These are phyloP conservation scores for Bombus pyrosoma DNA, from an alignment of 1,140 invertebrate genomes.

Conservation along the genomic window DNA sequence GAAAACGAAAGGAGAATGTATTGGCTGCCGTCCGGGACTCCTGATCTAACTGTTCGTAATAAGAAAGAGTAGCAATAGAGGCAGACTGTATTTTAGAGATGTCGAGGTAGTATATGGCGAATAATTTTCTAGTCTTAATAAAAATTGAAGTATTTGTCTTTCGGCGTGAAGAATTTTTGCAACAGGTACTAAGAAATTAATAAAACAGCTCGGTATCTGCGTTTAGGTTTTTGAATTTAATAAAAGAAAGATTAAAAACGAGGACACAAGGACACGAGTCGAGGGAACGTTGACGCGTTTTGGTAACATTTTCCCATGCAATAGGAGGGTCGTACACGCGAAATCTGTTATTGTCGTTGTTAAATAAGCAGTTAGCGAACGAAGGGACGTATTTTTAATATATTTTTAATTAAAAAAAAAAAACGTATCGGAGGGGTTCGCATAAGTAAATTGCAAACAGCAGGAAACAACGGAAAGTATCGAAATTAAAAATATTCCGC, in stretches of 20 bases:
- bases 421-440: not conserved
- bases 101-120: not conserved
- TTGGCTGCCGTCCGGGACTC: not conserved
- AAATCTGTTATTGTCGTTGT: not conserved
- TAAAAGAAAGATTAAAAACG: no score
- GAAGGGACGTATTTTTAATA: not conserved
- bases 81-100: not conserved
- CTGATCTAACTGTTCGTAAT: not conserved
- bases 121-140: not conserved
- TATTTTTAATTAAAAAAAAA: not conserved
- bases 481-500: not conserved
- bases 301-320: no score
- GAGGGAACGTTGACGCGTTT: no score
- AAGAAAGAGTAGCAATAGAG: not conserved
- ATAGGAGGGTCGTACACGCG: no score
- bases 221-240: no score
- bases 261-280: no score
- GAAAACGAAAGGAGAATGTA: not conserved
- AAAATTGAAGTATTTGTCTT: not conserved
- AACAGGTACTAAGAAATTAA: no score
- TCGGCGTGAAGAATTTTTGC: no score
- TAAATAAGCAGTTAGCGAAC: not conserved
- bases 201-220: no score
- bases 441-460: not conserved
- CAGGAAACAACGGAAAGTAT: not conserved